Evolutionary conservation across 2,113 vertebrate species (phyloP), one percentile per base, ranked within the genome.

Genomic region (Quiscalus mexicanus): DNA sequence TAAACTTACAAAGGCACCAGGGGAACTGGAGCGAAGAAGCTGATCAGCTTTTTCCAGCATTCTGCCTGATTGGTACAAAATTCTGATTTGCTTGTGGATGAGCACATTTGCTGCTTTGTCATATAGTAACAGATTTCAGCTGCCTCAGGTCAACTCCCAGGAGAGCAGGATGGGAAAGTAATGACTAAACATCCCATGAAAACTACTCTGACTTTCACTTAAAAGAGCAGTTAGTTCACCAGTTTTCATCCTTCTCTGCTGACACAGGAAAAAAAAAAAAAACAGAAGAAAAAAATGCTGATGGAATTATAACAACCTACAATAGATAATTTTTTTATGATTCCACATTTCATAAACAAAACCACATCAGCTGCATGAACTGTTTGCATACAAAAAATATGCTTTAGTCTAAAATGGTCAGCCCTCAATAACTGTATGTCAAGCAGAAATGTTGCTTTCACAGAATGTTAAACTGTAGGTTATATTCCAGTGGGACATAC

Each of bases 21-120:
- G 4, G 4, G 39, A 91, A 86, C 8, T 0, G 0, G 27, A 89
- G 28, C 2, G 0, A 49, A 95, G n/a, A 64, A 73, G 31, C 44
- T 68, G 35, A 47, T 52, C 7, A 64, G 53, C 30, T 65, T 80
- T 89, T 91, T 45, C 41, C 50, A 93, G 24, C 42, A 39, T 69
- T 77, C 63, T 86, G 71, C 44, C 47, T 18, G 37, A 49, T 23
- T 62, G 17, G n/a, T 65, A 65, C 28, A 52, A 89, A 73, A 77
- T 41, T 22, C 44, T 5, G 22, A 81, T 49, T 37, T 56, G 11
- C 28, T 93, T 8, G 2, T 41, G n/a, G 53, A 69, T 35, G 22
- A 83, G 50, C 21, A 31, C 9, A 75, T 47, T 73, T 86, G 50
- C 44, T 76, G n/a, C 41, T 83, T 71, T 59, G 41, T 59, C 63